Base-by-base conservation (phyloP, 2,113 vertebrate genomes). In the Cinclus cinclus region DNA sequence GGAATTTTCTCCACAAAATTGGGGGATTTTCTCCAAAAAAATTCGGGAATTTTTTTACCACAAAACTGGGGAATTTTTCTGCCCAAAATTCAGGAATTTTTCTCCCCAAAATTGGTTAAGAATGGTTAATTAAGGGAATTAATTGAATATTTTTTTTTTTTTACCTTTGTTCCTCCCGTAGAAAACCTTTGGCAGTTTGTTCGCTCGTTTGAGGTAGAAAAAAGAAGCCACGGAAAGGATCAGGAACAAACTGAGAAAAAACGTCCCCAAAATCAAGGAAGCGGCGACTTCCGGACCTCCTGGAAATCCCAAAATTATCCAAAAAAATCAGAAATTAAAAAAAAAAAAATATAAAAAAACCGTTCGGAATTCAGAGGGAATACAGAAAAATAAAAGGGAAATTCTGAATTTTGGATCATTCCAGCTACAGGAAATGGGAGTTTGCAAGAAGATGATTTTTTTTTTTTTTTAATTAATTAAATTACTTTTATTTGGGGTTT, bases 191-290 rank as follows among this genome's bases (percentile, higher is more conserved):
- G 99, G 99, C 62, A 99, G 98, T 63, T 98, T 98, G 71, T 98
- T 98, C 90, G 99, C 98, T 47, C 99, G 99, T 97, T 99, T 99
- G 98, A 99, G 98, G 98, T 99, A 99, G 98, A 99, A 99, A 86
- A 99, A 99, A 8, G 98, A 98, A 77, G 99, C 99, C 31, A 99
- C 99, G 0, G 98, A 98, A 21, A 99, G 98, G 89, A 99, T 99
- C 74, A 99, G 98, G 93, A 99, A 98, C 10, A 99, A 97, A 95
- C 99, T 99, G 97, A 99, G 97, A 93, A 99, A 95, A 93, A 99
- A 98, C 0, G 99, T 99, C 71, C 99, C 99, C 41, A 99, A 95
- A 86, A 99, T 99, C 64, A 99, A 98, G 39, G 98, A 99, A 13
- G 98, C 98, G 1, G 98, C 99, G 55, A 99, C 98, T 7, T 97